phyloP scores from a whole-genome alignment of 1,140 invertebrate species.

The Anagrus nilaparvatae region DNA sequence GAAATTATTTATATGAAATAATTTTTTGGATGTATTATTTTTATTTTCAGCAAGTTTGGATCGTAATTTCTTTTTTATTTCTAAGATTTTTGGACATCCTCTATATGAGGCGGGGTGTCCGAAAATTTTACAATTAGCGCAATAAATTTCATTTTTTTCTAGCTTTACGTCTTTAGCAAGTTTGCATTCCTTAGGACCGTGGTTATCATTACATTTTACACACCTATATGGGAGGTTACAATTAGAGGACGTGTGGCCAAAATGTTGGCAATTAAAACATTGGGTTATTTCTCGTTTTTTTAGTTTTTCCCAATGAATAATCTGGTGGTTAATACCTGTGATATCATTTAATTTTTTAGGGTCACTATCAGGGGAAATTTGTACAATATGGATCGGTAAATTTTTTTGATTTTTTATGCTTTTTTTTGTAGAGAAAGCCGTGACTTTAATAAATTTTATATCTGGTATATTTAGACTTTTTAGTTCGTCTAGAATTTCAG shows the following conservation, averaged over 20 bases:
- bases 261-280: constrained; percentile 11
- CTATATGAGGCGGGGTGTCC: constrained; percentile 18
- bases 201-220: constrained; percentile 9
- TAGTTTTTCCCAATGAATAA: constrained; percentile 8
- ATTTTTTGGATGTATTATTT: no score
- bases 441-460: no score
- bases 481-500: no score
- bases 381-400: no score
- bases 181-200: constrained; percentile 8
- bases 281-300: constrained; percentile 4
- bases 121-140: constrained; percentile 13
- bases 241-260: constrained; percentile 5
- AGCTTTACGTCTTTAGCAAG: not conserved
- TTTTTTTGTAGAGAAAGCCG: no score
- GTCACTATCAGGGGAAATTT: not conserved
- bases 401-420: no score
- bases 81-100: constrained; percentile 13
- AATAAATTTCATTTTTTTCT: constrained; percentile 6
- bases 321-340: not conserved
- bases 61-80: constrained; percentile 2
- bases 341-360: not conserved
- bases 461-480: no score
- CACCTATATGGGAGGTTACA: constrained; percentile 10
- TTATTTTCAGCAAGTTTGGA: no score
- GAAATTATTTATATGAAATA: not conserved